phyloP scores from a whole-genome alignment of 2,113 vertebrate genomes.

The Syngnathus scovelli region DNA sequence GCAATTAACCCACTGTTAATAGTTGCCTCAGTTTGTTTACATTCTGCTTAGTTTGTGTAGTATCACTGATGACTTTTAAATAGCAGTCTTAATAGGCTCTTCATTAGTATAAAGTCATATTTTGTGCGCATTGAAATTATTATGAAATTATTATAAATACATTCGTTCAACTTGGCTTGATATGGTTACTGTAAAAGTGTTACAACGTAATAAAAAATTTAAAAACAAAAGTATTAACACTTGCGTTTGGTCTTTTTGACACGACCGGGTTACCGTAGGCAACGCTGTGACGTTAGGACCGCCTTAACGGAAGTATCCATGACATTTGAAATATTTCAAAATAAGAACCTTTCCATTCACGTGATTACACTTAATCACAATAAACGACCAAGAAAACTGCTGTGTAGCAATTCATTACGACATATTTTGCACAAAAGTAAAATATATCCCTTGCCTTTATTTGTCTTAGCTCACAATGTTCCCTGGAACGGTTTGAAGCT shows the following conservation, averaged over 20 bases:
- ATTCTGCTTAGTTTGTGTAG: neutral
- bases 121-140: no score
- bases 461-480: neutral
- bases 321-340: neutral
- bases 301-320: conserved; percentile 21
- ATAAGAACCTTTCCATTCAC: no score
- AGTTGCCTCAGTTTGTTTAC: neutral
- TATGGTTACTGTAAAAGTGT: neutral
- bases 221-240: neutral
- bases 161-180: neutral
- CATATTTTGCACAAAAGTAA: neutral
- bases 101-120: no score
- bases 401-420: no score
- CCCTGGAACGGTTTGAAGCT: neutral
- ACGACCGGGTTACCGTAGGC: conserved; percentile 44
- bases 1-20: neutral
- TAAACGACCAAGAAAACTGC: no score
- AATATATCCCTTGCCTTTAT: neutral
- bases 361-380: neutral
- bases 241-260: conserved; percentile 15
- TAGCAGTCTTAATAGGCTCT: no score
- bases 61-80: neutral
- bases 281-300: conserved; percentile 4
- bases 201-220: no score
- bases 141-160: neutral